Conservation (phyloP, 2,797 vertebrate genomes). For the Etheostoma perlongum region DNA sequence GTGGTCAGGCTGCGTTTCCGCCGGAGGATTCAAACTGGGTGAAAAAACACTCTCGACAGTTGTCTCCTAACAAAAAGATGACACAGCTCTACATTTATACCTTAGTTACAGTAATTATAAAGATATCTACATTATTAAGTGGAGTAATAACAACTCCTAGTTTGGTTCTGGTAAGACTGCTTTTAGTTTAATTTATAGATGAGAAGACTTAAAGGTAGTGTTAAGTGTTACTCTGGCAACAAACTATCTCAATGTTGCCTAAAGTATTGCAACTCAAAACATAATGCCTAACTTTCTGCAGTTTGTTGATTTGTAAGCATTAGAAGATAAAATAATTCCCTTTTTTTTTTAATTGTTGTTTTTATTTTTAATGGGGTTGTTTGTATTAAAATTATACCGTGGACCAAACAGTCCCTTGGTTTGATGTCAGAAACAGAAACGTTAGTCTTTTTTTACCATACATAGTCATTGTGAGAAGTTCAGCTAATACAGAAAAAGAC, state of each 20-base stretch:
- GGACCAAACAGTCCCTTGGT: neutral
- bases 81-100: neutral
- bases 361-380: neutral
- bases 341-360: neutral
- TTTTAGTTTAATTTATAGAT: constrained; percentile 1
- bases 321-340: neutral
- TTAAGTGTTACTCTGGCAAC: neutral
- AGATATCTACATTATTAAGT: neutral
- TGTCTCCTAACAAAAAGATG: neutral
- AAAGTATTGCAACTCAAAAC: neutral
- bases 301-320: neutral
- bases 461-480: constrained; percentile 16
- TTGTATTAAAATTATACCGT: neutral
- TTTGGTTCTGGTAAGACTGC: neutral
- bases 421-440: neutral
- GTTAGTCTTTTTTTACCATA: constrained; percentile 30
- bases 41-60: constrained; percentile 54
- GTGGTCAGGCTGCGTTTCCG: constrained; percentile 94
- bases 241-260: neutral
- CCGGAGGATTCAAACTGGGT: constrained; percentile 92
- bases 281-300: neutral
- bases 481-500: constrained; percentile 6
- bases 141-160: neutral
- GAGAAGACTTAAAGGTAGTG: neutral
- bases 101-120: neutral